These are phyloP conservation scores for Steatocranus sp. DNA, from an alignment of 2,797 vertebrate genomes.

Conservation along the genomic window DNA sequence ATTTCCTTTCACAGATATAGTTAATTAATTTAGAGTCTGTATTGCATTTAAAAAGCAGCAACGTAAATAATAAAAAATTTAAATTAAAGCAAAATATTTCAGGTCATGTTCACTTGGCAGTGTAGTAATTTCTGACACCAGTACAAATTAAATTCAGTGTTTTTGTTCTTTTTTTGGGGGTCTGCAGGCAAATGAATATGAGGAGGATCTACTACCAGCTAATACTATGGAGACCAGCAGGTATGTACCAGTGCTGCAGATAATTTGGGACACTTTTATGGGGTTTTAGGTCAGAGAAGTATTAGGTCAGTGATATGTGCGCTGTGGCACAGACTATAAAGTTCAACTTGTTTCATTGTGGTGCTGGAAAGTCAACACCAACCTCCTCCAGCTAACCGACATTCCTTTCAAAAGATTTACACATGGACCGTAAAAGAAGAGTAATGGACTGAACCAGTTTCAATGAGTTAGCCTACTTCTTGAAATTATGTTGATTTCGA, in stretches of 20 bases:
- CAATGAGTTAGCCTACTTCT: neutral
- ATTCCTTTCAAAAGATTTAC: constrained; percentile 41
- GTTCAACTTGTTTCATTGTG: constrained; percentile 35
- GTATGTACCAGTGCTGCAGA: constrained; percentile 54
- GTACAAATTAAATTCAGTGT: neutral
- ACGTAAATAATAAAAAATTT: neutral
- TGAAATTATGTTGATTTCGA: neutral
- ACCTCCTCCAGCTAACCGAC: constrained; percentile 21
- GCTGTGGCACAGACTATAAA: constrained; percentile 26
- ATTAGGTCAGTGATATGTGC: constrained; percentile 48
- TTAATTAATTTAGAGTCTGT: neutral
- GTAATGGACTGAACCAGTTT: constrained; percentile 1
- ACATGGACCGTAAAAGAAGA: neutral
- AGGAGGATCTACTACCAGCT: constrained; percentile 30
- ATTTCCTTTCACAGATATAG: neutral
- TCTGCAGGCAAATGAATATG: constrained; percentile 35
- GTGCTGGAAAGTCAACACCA: constrained; percentile 35
- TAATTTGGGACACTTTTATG: constrained; percentile 33
- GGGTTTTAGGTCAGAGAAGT: constrained; percentile 55
- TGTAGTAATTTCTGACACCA: neutral
- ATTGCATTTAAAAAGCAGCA: neutral
- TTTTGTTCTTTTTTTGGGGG: neutral
- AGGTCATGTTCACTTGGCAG: neutral
- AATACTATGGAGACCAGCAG: constrained; percentile 57
- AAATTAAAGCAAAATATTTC: neutral